Evolutionary conservation across 2,888 invertebrate species (phyloP).

Genomic region (Agonopterix alstromeriana): DNA sequence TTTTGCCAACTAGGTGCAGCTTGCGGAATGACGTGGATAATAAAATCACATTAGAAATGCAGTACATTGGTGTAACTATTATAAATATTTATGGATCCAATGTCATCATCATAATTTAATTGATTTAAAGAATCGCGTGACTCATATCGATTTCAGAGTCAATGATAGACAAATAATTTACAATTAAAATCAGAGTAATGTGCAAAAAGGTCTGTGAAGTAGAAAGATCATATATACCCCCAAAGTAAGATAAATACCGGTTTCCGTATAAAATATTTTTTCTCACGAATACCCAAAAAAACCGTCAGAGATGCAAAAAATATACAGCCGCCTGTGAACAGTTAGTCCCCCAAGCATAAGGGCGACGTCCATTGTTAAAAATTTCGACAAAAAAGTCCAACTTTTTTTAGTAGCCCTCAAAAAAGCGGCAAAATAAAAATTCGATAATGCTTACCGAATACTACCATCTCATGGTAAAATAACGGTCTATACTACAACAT

Average conservation of each 20-base stretch:
- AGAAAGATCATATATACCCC: too few relatives aligned
- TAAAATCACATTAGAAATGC: constrained; percentile 7
- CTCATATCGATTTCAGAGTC: constrained; percentile 9
- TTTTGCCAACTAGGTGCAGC: too few relatives aligned
- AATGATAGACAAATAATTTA: constrained; percentile 5
- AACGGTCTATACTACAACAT: constrained; percentile 26
- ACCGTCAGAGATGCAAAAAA: constrained; percentile 25
- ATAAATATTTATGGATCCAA: constrained; percentile 1
- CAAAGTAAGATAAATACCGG: neutral
- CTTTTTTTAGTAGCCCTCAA: constrained; percentile 26
- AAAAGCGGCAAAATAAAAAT: constrained; percentile 43
- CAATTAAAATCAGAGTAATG: constrained; percentile 4
- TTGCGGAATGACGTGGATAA: neutral
- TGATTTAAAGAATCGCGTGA: constrained; percentile 10
- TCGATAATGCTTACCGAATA: constrained; percentile 50
- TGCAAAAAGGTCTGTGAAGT: neutral
- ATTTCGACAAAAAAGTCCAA: constrained; percentile 33
- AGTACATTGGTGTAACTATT: constrained; percentile 7
- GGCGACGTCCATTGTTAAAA: constrained; percentile 56
- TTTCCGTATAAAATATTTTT: neutral
- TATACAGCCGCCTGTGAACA: constrained; percentile 5
- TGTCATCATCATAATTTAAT: constrained; percentile 10
- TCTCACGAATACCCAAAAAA: constrained; percentile 6
- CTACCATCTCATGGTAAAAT: constrained; percentile 25
- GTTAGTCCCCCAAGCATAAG: constrained; percentile 37